phyloP scores from a whole-genome alignment of 2,113 vertebrate genomes.

The Noturus placidus region DNA sequence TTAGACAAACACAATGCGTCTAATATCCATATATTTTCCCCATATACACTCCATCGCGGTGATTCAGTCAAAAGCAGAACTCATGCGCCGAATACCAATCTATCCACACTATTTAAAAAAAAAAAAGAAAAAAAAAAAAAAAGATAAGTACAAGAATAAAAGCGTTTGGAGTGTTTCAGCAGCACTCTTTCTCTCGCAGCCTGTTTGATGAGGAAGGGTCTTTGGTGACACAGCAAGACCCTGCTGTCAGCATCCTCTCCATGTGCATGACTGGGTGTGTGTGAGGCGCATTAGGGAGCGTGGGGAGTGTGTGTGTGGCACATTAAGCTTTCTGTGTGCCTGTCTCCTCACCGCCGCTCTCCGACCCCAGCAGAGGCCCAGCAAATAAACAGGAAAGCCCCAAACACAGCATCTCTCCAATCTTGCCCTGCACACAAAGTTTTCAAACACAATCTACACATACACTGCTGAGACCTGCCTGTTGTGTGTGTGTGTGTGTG shows the following conservation, averaged over 20 bases:
- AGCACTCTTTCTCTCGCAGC: constrained; percentile 21
- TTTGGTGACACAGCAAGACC: constrained; percentile 82
- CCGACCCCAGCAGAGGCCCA: constrained; percentile 76
- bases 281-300: constrained; percentile 66
- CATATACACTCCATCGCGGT: not conserved
- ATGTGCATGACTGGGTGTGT: constrained; percentile 85
- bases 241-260: constrained; percentile 84
- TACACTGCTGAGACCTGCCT: constrained; percentile 76
- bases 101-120: constrained; percentile 14
- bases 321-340: constrained; percentile 60
- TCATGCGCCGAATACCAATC: constrained; percentile 7
- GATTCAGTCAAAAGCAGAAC: constrained; percentile 4
- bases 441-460: constrained; percentile 86
- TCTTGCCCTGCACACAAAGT: constrained; percentile 87
- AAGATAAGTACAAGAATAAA: constrained; percentile 20
- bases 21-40: constrained; percentile 28
- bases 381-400: constrained; percentile 91
- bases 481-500: constrained; percentile 75
- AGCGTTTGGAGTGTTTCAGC: not conserved
- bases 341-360: constrained; percentile 45
- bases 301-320: constrained; percentile 58
- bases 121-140: not conserved
- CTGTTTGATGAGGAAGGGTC: constrained; percentile 43
- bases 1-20: constrained; percentile 40
- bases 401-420: constrained; percentile 90